Percentiles rank a stretch among this genome's conserved stretches.
Conservation (phyloP, 1,140 invertebrate species). For the Zaprionus ghesquierei region DNA sequence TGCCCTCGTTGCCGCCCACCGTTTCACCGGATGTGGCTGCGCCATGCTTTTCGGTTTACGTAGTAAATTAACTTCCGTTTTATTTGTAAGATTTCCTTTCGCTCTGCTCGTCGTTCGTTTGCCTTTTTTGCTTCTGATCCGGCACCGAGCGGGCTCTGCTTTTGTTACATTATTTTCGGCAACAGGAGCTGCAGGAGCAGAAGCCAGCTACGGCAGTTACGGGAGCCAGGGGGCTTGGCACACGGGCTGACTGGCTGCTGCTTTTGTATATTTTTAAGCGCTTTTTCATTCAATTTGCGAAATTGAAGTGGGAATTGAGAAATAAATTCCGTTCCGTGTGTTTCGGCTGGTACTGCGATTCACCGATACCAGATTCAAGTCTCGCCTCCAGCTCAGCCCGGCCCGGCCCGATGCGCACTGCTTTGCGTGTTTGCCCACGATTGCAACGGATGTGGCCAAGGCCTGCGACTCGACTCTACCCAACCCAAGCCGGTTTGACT, state of each 20-base stretch:
- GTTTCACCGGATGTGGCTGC: conserved; percentile 70
- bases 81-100: conserved; percentile 81
- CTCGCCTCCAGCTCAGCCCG: conserved; percentile 2
- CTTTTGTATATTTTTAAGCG: conserved; percentile 81
- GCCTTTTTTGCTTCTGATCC: conserved; percentile 52
- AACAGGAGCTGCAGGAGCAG: conserved; percentile 26
- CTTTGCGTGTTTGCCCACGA: conserved; percentile 55
- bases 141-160: conserved; percentile 32
- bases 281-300: conserved; percentile 82
- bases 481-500: conserved; percentile 2
- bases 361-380: conserved; percentile 30
- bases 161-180: conserved; percentile 74
- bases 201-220: conserved; percentile 10
- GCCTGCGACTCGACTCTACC: background rate
- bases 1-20: background rate
- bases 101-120: conserved; percentile 70
- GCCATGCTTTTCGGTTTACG: conserved; percentile 81
- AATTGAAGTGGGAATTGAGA: conserved; percentile 82
- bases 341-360: conserved; percentile 40
- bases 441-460: conserved; percentile 64
- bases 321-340: conserved; percentile 79
- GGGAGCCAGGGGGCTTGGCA: conserved; percentile 36
- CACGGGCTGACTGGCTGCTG: conserved; percentile 40
- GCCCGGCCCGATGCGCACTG: background rate
- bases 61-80: conserved; percentile 83